Conservation (phyloP, 2,113 vertebrate species). For the Lophura nycthemera region DNA sequence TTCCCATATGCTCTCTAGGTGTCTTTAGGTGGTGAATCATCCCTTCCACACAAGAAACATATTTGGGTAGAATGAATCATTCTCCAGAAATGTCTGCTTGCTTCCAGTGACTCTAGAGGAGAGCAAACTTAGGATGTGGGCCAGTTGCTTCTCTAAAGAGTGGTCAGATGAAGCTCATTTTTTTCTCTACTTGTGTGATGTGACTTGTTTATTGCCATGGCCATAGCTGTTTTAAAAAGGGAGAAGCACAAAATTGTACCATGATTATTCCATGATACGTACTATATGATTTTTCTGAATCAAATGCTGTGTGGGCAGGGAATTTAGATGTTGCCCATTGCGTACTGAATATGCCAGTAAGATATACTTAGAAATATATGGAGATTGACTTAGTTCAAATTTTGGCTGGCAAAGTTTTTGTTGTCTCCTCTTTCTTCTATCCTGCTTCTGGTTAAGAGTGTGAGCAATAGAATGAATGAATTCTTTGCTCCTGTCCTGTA, state of each 20-base stretch:
- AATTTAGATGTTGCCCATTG: neutral
- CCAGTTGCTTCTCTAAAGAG: neutral
- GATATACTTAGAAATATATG: neutral
- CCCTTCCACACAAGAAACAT: slow-evolving; percentile 38
- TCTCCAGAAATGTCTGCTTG: neutral
- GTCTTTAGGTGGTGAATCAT: slow-evolving; percentile 32
- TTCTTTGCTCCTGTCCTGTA: neutral
- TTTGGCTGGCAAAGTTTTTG: neutral
- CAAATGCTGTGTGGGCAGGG: neutral
- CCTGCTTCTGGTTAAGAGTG: neutral
- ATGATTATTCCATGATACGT: neutral
- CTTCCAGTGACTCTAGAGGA: neutral
- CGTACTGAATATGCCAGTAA: neutral
- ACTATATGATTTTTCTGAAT: neutral
- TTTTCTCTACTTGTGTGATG: neutral
- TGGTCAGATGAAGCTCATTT: neutral
- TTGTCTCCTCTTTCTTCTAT: neutral
- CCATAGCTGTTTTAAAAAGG: neutral
- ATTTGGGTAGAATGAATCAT: slow-evolving; percentile 3
- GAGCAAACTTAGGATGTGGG: neutral
- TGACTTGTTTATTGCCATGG: neutral
- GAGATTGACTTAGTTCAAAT: neutral
- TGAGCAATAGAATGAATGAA: neutral
- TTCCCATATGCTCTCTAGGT: slow-evolving; percentile 12
- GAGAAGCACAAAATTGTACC: neutral